These are phyloP conservation scores for Panulirus ornatus DNA, from an alignment of 1,140 invertebrate species.

Conservation along the genomic window DNA sequence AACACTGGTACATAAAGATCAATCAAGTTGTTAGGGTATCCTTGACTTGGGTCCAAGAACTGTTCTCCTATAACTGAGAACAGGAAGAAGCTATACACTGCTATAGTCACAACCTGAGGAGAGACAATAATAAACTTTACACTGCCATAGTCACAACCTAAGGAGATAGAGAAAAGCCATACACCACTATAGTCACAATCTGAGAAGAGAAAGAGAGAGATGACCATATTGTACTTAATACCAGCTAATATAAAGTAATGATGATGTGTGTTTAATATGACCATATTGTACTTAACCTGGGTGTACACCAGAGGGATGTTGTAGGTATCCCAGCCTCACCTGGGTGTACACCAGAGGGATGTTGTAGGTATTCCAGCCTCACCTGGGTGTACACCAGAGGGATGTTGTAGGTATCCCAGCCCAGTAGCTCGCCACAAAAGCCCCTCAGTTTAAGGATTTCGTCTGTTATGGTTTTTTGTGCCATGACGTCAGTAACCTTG, in stretches of 20 bases:
- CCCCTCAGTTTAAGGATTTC: constrained; percentile 45
- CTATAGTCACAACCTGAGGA: constrained; percentile 40
- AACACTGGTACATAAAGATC: constrained; percentile 48
- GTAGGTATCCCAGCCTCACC: constrained; percentile 22
- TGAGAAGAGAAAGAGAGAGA: constrained; percentile 12
- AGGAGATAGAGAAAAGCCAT: constrained; percentile 22
- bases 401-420: constrained; percentile 54
- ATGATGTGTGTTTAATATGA: too few relatives aligned
- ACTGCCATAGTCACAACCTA: constrained; percentile 51
- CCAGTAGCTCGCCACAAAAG: constrained; percentile 47
- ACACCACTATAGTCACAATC: constrained; percentile 46
- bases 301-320: constrained; percentile 58
- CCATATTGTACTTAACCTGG: constrained; percentile 32
- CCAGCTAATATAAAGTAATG: too few relatives aligned
- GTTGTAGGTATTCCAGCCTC: constrained; percentile 22
- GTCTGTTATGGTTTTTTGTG: constrained; percentile 51
- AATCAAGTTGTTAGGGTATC: constrained; percentile 33
- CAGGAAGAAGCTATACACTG: constrained; percentile 49
- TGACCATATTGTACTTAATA: too few relatives aligned
- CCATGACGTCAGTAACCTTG: constrained; percentile 13
- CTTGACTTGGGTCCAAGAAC: constrained; percentile 40
- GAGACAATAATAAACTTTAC: constrained; percentile 39
- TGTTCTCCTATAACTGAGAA: constrained; percentile 44
- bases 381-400: constrained; percentile 63
- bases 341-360: constrained; percentile 56